A percentile compares a stretch with the other conserved stretches of the same genome.
These are phyloP conservation scores for Megalonaias nervosa DNA, from an alignment of 1,140 invertebrate species.

Conservation along the genomic window DNA sequence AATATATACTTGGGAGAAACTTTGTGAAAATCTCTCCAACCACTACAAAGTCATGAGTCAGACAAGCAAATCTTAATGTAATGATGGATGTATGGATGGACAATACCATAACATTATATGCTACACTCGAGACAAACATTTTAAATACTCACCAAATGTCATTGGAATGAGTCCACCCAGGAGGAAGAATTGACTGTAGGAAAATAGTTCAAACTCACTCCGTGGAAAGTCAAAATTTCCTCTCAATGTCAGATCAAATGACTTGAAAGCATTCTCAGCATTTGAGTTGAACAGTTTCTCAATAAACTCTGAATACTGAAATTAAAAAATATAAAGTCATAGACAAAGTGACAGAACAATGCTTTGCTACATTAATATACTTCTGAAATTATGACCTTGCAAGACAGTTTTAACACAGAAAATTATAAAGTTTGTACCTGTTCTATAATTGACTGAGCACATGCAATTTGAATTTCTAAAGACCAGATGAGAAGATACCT, in stretches of 20 bases:
- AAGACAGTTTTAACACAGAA: too few relatives aligned
- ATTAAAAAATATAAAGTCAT: not conserved
- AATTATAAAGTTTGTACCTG: too few relatives aligned
- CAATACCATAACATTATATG: too few relatives aligned
- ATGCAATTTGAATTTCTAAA: too few relatives aligned
- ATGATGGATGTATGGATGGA: not conserved
- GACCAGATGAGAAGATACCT: too few relatives aligned
- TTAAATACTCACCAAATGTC: slow-evolving; percentile 41
- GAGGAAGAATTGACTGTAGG: slow-evolving; percentile 28
- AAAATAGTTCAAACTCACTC: slow-evolving; percentile 31
- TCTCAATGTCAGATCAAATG: slow-evolving; percentile 48
- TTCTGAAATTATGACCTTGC: too few relatives aligned
- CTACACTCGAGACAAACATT: not conserved
- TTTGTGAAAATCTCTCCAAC: not conserved
- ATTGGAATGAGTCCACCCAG: slow-evolving; percentile 46
- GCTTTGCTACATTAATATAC: too few relatives aligned
- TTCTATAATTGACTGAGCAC: too few relatives aligned
- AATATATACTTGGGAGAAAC: not conserved
- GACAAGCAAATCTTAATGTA: not conserved
- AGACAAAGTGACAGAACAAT: too few relatives aligned
- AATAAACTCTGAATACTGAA: slow-evolving; percentile 53
- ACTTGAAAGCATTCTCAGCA: slow-evolving; percentile 38
- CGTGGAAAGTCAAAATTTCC: slow-evolving; percentile 44
- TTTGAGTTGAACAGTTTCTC: slow-evolving; percentile 32
- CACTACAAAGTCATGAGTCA: not conserved